These are phyloP conservation scores for Myodes glareolus DNA, from an alignment of 2,113 vertebrate genomes.

Conservation along the genomic window DNA sequence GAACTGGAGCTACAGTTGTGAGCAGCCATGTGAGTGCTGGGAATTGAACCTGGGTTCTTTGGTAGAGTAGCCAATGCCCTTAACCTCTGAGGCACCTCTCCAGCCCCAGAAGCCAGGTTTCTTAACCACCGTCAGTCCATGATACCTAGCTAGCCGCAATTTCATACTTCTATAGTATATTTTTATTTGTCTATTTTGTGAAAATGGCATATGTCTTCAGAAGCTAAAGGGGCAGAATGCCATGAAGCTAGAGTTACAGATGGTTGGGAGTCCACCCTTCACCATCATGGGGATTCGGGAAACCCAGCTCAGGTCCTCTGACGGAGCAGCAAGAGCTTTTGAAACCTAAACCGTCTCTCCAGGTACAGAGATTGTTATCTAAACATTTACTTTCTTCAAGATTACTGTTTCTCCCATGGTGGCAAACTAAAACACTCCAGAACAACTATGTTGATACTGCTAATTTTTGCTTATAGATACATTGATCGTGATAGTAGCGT, in stretches of 20 bases:
- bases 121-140: not conserved
- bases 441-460: not conserved
- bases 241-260: not conserved
- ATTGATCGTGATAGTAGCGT: not conserved
- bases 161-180: not conserved
- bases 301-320: not conserved
- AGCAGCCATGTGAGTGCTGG: not conserved
- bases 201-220: not conserved
- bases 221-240: not conserved
- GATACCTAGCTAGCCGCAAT: not conserved
- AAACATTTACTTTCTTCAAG: slow-evolving; percentile 28
- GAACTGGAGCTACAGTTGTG: not conserved
- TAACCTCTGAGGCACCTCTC: not conserved
- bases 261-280: not conserved
- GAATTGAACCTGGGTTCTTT: not conserved
- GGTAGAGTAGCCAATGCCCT: not conserved
- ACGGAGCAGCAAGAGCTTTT: not conserved
- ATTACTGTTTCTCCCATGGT: slow-evolving; percentile 10
- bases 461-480: not conserved
- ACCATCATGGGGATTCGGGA: not conserved
- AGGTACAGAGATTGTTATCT: not conserved
- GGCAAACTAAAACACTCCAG: slow-evolving; percentile 2
- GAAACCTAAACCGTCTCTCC: not conserved
- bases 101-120: not conserved
- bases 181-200: not conserved